Conservation (phyloP, 2,113 vertebrate species). For the Gasterosteus nipponicus region DNA sequence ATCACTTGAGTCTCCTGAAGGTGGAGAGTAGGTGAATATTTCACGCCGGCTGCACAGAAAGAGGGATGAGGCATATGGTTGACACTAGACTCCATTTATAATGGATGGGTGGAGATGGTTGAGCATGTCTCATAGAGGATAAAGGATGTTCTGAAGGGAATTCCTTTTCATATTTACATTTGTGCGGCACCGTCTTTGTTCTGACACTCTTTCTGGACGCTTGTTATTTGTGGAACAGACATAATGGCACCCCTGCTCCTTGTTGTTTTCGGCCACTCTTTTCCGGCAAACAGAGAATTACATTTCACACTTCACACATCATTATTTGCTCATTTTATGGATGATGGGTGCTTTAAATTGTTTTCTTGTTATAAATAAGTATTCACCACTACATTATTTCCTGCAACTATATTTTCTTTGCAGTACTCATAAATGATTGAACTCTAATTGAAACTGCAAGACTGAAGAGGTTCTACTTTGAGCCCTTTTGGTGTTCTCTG, state of each 20-base stretch:
- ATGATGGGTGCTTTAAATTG: conserved; percentile 14
- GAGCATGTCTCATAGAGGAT: conserved; percentile 65
- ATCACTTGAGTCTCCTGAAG: conserved; percentile 55
- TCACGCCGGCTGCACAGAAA: conserved; percentile 64
- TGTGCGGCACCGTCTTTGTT: conserved; percentile 19
- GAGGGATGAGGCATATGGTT: conserved; percentile 59
- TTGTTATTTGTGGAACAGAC: conserved; percentile 46
- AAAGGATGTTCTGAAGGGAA: conserved; percentile 66
- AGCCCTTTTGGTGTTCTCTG: conserved; percentile 37
- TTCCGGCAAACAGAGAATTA: neutral
- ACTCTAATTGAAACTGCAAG: conserved; percentile 46
- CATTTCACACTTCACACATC: conserved; percentile 17
- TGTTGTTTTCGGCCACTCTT: conserved; percentile 9
- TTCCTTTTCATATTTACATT: conserved; percentile 43
- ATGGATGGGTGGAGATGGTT: conserved; percentile 68
- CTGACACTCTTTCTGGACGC: conserved; percentile 34
- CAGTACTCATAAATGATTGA: conserved; percentile 64
- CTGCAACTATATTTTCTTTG: conserved; percentile 44
- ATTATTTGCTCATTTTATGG: conserved; percentile 27
- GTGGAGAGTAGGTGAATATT: conserved; percentile 75
- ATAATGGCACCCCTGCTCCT: conserved; percentile 7
- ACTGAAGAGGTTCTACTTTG: conserved; percentile 42
- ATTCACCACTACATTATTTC: conserved; percentile 39
- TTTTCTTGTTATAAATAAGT: conserved; percentile 41
- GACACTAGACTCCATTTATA: conserved; percentile 69